A percentile compares a stretch with the other conserved stretches of the same genome.
phyloP scores from a whole-genome alignment of 2,797 vertebrate species.

The Amphiprion clarkii region DNA sequence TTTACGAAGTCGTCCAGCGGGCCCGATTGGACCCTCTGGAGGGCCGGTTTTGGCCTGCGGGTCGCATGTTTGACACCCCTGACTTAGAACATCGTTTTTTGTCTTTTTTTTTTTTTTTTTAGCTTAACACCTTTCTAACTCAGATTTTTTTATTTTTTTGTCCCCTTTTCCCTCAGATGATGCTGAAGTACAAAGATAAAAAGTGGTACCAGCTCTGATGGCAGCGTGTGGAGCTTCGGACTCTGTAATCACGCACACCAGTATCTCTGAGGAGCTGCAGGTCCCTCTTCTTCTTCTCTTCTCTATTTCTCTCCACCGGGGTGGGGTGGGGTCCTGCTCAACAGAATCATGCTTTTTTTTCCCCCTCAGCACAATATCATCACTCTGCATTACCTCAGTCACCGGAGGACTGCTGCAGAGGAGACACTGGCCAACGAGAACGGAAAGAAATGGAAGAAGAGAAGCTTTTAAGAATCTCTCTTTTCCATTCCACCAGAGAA shows the following conservation, averaged over 20 bases:
- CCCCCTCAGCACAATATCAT: conserved; percentile 87
- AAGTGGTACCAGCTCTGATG: conserved; percentile 99
- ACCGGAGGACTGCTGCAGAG: conserved; percentile 84
- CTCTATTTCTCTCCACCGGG: conserved; percentile 83
- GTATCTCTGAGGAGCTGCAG: conserved; percentile 83
- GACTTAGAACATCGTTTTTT: too few species aligned
- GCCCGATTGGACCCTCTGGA: too few species aligned
- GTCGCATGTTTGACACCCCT: too few species aligned
- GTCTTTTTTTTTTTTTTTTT: neutral
- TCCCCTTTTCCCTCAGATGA: conserved; percentile 87
- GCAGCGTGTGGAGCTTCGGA: conserved; percentile 62
- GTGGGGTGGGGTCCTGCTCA: conserved; percentile 76
- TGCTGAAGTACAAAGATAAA: conserved; percentile 99
- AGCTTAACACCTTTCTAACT: neutral
- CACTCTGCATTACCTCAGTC: conserved; percentile 89
- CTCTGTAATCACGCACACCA: conserved; percentile 70
- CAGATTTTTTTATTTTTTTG: neutral
- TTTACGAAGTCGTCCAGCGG: too few species aligned
- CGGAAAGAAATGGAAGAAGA: conserved; percentile 61
- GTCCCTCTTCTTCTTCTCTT: conserved; percentile 63
- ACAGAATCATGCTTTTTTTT: conserved; percentile 83
- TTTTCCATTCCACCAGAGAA: conserved; percentile 68
- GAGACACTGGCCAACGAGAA: conserved; percentile 70
- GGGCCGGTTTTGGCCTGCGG: too few species aligned
- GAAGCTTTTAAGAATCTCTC: conserved; percentile 60